Percentiles rank a stretch among this genome's conserved stretches.
phyloP scores from a whole-genome alignment of 2,113 vertebrate species.

The Plotosus lineatus region DNA sequence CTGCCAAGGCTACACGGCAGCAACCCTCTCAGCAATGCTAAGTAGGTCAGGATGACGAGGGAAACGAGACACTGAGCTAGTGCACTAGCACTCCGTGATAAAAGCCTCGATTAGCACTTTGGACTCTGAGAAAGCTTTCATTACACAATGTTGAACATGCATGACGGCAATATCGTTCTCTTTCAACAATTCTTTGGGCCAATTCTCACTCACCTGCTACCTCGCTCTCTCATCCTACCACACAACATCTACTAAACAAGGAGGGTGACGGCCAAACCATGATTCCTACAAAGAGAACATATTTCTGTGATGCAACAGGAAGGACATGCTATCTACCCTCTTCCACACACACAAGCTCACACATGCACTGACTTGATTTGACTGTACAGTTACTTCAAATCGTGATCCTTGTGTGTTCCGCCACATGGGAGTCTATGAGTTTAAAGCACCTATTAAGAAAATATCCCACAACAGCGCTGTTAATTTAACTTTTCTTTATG shows the following conservation, averaged over 20 bases:
- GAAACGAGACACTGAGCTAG: background rate
- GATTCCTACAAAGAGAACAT: background rate
- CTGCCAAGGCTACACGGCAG: conserved; percentile 41
- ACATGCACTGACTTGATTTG: background rate
- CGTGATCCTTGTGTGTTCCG: too few species aligned
- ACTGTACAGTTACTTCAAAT: too few species aligned
- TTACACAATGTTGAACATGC: background rate
- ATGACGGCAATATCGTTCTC: background rate
- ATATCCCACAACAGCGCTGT: too few species aligned
- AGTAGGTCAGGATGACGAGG: conserved; percentile 3
- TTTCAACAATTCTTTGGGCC: background rate
- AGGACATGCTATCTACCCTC: background rate
- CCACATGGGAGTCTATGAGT: too few species aligned
- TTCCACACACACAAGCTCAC: background rate
- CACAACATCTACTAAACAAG: background rate
- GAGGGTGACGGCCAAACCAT: background rate
- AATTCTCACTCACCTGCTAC: background rate
- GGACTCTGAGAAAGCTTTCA: conserved; percentile 4
- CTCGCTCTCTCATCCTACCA: background rate
- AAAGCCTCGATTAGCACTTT: conserved; percentile 12
- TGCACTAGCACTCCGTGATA: background rate
- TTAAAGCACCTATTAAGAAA: too few species aligned
- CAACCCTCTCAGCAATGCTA: conserved; percentile 23
- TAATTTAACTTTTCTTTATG: too few species aligned
- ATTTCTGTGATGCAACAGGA: background rate